Conservation (phyloP, 2,797 vertebrate genomes). For the Meda fulgida region DNA sequence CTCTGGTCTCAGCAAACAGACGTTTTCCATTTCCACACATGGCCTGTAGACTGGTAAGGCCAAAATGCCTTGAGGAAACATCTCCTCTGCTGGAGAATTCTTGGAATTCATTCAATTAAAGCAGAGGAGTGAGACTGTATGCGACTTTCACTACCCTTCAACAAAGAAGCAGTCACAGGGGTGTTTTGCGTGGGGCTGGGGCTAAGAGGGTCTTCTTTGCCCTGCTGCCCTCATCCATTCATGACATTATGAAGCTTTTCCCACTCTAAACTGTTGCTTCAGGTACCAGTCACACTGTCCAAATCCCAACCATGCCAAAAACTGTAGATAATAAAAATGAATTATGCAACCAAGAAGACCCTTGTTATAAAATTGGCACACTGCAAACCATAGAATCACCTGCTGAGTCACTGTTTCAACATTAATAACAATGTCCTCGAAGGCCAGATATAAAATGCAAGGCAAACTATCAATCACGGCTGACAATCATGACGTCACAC, state of each 20-base stretch:
- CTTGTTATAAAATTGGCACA: conserved; percentile 13
- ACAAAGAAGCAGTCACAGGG: conserved; percentile 5
- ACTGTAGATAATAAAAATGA: background rate
- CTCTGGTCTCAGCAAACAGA: conserved; percentile 37
- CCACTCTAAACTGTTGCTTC: conserved; percentile 2
- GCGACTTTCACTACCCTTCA: conserved; percentile 4
- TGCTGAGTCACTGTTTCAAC: background rate
- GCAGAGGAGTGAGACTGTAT: background rate
- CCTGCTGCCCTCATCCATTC: background rate
- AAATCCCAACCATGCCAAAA: conserved; percentile 10
- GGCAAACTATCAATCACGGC: background rate
- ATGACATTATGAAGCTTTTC: background rate
- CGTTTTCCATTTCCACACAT: conserved; percentile 43
- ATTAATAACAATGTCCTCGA: background rate
- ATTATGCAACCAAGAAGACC: background rate
- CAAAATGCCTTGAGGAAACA: conserved; percentile 44
- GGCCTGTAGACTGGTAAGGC: conserved; percentile 43
- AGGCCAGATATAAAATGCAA: conserved; percentile 3
- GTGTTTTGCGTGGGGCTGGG: conserved; percentile 9
- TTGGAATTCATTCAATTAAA: conserved; percentile 31
- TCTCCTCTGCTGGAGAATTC: conserved; percentile 45
- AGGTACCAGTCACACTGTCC: background rate
- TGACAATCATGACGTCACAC: too few relatives aligned
- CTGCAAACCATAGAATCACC: background rate
- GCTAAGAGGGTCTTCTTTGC: background rate